Conservation (phyloP, 2,888 invertebrate species). For the Drosophila paramelanica region DNA sequence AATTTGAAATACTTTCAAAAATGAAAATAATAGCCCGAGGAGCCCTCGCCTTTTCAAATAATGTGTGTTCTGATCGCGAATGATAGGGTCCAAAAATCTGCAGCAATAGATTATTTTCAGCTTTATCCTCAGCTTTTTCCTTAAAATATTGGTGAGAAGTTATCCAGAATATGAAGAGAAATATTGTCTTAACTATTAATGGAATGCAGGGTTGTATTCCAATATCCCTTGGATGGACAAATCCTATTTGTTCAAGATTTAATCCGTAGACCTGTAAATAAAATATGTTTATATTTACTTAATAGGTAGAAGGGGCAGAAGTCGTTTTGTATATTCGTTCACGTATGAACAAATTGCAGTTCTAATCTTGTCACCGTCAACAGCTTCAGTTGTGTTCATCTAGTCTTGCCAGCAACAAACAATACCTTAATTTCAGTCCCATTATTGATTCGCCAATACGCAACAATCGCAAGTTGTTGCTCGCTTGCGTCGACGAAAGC, state of each 20-base stretch:
- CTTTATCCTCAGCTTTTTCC: conserved; percentile 89
- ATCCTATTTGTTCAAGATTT: conserved; percentile 92
- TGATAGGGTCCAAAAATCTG: conserved; percentile 83
- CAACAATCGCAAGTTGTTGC: too few relatives aligned
- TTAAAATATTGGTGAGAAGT: conserved; percentile 95
- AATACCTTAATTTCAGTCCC: too few relatives aligned
- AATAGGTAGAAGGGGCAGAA: too few relatives aligned
- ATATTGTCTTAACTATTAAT: conserved; percentile 92
- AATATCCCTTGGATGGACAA: conserved; percentile 88
- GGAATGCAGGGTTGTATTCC: conserved; percentile 88
- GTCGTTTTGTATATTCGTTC: too few relatives aligned
- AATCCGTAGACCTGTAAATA: conserved; percentile 86
- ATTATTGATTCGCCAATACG: too few relatives aligned
- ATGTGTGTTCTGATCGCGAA: conserved; percentile 31
- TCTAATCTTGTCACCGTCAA: too few relatives aligned
- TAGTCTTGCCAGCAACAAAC: too few relatives aligned
- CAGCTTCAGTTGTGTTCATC: too few relatives aligned
- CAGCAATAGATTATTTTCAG: conserved; percentile 85
- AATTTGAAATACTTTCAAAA: conserved; percentile 89
- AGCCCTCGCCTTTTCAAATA: conserved; percentile 48
- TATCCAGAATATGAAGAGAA: conserved; percentile 97
- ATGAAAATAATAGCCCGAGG: conserved; percentile 49
- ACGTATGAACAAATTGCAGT: too few relatives aligned
- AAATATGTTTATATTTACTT: neutral
- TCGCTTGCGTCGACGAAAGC: too few relatives aligned